Percentiles rank a stretch among this genome's conserved stretches.
Conservation (phyloP, 1,140 invertebrate species). For the Saccostrea echinata region DNA sequence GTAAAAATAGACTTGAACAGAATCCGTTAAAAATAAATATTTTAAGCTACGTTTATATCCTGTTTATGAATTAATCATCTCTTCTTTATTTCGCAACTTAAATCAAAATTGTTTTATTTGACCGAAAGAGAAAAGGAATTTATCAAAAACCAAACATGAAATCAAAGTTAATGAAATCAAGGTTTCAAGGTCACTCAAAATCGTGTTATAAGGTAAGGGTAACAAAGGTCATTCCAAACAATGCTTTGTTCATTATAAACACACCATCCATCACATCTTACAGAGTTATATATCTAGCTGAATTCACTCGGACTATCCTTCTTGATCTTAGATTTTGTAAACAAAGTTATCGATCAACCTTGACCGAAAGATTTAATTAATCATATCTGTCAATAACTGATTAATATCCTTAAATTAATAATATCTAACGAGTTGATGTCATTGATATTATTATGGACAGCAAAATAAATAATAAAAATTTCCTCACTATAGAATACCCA, state of each 20-base stretch:
- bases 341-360: background rate
- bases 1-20: too few relatives aligned
- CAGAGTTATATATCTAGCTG: background rate
- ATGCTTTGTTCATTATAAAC: background rate
- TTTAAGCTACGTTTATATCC: too few relatives aligned
- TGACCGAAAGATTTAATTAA: background rate
- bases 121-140: background rate
- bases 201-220: background rate
- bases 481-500: too few relatives aligned
- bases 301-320: background rate
- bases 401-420: background rate
- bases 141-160: background rate
- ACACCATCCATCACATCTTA: background rate
- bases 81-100: background rate
- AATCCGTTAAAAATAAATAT: too few relatives aligned
- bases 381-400: background rate
- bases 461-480: too few relatives aligned
- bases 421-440: too few relatives aligned
- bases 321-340: background rate
- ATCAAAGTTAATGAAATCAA: background rate
- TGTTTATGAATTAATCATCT: background rate
- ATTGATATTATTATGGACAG: too few relatives aligned
- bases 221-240: background rate
- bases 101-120: background rate
- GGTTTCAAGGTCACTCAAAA: background rate